phyloP scores from a whole-genome alignment of 2,797 vertebrate genomes.

The Myotis planiceps region DNA sequence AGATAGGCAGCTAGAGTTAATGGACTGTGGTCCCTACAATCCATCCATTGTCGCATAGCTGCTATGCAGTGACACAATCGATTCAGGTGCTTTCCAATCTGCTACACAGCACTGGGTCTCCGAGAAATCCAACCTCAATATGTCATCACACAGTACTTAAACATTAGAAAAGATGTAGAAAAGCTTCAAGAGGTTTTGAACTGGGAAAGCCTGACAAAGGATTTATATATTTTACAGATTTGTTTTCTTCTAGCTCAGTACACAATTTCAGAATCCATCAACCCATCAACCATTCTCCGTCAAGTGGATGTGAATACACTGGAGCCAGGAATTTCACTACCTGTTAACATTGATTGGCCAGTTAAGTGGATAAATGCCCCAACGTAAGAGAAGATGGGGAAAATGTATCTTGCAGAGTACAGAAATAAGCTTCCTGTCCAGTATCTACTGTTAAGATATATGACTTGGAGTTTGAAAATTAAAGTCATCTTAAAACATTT shows the following conservation, averaged over 20 bases:
- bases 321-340: not conserved
- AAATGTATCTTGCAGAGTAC: not conserved
- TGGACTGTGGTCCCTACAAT: constrained; percentile 85
- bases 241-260: constrained; percentile 32
- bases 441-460: not conserved
- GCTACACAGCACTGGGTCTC: constrained; percentile 80
- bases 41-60: constrained; percentile 84
- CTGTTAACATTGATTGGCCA: not conserved
- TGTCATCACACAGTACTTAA: constrained; percentile 75
- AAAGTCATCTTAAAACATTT: constrained; percentile 34
- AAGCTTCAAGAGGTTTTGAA: constrained; percentile 53
- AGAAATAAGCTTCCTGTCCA: not conserved
- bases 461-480: constrained; percentile 7
- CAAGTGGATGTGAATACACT: not conserved
- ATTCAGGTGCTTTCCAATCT: constrained; percentile 86
- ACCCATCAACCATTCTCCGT: not conserved
- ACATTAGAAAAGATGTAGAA: not conserved
- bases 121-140: constrained; percentile 80
- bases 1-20: constrained; percentile 81
- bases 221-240: constrained; percentile 56
- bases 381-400: not conserved
- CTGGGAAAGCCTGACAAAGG: constrained; percentile 38
- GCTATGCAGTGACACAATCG: constrained; percentile 84
- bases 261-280: not conserved
- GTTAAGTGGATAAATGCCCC: not conserved